Percentiles rank a stretch among this genome's conserved stretches.
These are phyloP conservation scores for Gisinianus flammeolus DNA, from an alignment of 2,888 invertebrate species.

Conservation along the genomic window DNA sequence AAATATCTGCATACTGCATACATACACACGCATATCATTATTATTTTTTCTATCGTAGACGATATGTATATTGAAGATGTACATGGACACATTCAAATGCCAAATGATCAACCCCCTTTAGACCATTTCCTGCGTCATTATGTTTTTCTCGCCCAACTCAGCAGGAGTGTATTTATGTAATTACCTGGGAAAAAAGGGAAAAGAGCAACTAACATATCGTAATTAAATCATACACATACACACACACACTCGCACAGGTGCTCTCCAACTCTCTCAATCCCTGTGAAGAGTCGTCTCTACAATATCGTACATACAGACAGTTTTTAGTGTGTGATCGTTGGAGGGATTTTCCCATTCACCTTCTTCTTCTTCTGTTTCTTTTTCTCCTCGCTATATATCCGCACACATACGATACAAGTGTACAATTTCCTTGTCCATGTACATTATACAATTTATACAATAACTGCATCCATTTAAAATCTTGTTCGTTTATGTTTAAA, in stretches of 20 bases:
- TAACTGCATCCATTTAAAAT: conserved; percentile 20
- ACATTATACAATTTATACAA: too few species aligned
- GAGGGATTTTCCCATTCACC: too few species aligned
- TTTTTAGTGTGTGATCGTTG: too few species aligned
- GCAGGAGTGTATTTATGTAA: conserved; percentile 35
- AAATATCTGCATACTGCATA: too few species aligned
- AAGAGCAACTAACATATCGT: not conserved
- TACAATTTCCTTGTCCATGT: too few species aligned
- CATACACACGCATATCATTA: too few species aligned
- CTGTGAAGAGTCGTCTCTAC: not conserved
- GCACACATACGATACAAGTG: too few species aligned
- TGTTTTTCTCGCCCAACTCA: conserved; percentile 40
- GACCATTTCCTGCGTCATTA: conserved; percentile 47
- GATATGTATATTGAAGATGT: too few species aligned
- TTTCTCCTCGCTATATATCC: too few species aligned
- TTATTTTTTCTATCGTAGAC: too few species aligned
- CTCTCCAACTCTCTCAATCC: not conserved
- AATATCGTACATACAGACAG: too few species aligned
- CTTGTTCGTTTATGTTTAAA: conserved; percentile 13
- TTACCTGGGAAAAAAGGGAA: conserved; percentile 25
- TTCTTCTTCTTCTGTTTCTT: not conserved
- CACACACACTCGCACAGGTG: not conserved
- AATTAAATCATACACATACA: conserved; percentile 6
- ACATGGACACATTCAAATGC: too few species aligned
- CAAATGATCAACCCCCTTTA: conserved; percentile 26